Conservation (phyloP, 2,113 vertebrate genomes). For the Climacteris rufus region DNA sequence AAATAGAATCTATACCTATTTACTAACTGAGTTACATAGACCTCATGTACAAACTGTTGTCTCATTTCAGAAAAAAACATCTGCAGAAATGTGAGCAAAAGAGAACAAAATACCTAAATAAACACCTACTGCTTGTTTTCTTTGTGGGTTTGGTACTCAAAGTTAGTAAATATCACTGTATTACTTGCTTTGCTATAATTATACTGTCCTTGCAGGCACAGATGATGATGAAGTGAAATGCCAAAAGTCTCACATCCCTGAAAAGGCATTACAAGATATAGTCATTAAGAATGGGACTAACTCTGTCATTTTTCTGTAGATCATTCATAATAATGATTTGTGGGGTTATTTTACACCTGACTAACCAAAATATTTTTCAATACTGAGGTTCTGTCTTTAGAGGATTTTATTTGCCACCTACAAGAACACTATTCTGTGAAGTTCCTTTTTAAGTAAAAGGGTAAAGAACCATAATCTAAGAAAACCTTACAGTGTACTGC, state of each 20-base stretch:
- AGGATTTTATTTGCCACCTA: neutral
- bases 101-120: neutral
- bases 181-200: neutral
- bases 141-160: neutral
- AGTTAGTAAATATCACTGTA: neutral
- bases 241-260: neutral
- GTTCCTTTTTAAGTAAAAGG: neutral
- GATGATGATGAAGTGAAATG: neutral
- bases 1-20: neutral
- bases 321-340: neutral
- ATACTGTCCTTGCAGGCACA: neutral
- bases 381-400: neutral
- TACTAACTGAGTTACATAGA: neutral
- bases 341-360: neutral
- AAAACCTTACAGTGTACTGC: neutral
- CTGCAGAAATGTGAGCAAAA: neutral
- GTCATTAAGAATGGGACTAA: neutral
- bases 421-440: neutral
- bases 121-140: neutral
- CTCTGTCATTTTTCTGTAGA: neutral
- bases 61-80: neutral
- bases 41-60: neutral
- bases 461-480: neutral
- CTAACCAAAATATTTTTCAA: neutral
- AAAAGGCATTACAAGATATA: neutral